Evolutionary conservation across 2,888 invertebrate genomes (phyloP).

Genomic region (Emmelina monodactyla): DNA sequence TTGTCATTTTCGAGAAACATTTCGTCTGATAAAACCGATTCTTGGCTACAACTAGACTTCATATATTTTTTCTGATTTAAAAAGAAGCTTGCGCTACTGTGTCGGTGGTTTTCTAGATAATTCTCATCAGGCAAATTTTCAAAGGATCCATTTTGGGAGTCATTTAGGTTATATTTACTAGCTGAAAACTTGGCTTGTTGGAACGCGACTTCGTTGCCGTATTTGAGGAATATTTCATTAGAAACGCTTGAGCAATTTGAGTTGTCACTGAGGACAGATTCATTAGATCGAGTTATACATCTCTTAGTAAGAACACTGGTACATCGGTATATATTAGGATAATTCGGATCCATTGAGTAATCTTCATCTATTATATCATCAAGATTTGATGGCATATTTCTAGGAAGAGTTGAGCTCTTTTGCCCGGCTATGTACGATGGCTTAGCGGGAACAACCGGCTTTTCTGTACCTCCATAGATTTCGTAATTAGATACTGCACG

Average conservation of each 20-base stretch:
- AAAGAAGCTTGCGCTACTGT: conserved; percentile 84
- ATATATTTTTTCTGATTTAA: conserved; percentile 71
- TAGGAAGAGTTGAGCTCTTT: conserved; percentile 55
- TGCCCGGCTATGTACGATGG: conserved; percentile 38
- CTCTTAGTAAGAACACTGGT: conserved; percentile 60
- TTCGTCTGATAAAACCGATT: conserved; percentile 79
- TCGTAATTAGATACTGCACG: conserved; percentile 82
- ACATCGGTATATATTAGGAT: conserved; percentile 47
- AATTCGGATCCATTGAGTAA: conserved; percentile 40
- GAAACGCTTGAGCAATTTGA: conserved; percentile 59
- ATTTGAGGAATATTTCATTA: conserved; percentile 59
- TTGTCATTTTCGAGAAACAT: conserved; percentile 64
- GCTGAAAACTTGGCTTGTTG: conserved; percentile 50
- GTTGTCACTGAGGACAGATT: conserved; percentile 57
- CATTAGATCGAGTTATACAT: conserved; percentile 68
- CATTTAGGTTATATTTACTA: conserved; percentile 53
- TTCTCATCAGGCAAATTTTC: conserved; percentile 46
- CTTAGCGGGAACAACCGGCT: conserved; percentile 44
- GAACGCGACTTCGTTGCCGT: conserved; percentile 56
- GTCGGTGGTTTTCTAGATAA: conserved; percentile 65
- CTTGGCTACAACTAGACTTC: conserved; percentile 74
- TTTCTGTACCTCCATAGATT: conserved; percentile 63
- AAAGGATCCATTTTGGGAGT: conserved; percentile 54
- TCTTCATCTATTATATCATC: conserved; percentile 63
- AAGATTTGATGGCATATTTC: conserved; percentile 60